Evolutionary conservation across 2,797 vertebrate species (phyloP).

Genomic region (Coreius guichenoti): DNA sequence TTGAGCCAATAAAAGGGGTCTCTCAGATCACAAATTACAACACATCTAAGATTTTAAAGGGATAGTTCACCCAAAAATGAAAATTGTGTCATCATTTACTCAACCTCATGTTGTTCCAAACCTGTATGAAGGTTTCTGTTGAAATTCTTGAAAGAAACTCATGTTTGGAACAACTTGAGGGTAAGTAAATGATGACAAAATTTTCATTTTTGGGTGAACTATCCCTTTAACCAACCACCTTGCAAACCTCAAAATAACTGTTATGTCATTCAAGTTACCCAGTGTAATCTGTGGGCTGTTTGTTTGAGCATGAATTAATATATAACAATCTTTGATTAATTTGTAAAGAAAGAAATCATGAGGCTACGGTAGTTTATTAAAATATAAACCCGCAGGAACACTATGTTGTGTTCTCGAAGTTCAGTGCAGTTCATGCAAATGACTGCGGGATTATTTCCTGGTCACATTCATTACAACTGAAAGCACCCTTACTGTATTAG

Average conservation of each 20-base stretch:
- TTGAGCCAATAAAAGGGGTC: background rate
- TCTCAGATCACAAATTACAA: background rate
- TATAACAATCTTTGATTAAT: constrained; percentile 50
- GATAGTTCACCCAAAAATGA: background rate
- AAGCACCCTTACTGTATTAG: constrained; percentile 61
- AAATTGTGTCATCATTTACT: background rate
- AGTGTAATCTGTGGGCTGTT: background rate
- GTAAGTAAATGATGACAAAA: too few species aligned
- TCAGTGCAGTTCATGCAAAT: constrained; percentile 75
- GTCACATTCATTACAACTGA: constrained; percentile 57
- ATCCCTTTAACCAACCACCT: too few species aligned
- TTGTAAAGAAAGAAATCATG: constrained; percentile 55
- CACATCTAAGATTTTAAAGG: background rate
- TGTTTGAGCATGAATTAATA: constrained; percentile 20
- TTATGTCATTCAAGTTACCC: background rate
- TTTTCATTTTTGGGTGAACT: too few species aligned
- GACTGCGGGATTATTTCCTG: constrained; percentile 64
- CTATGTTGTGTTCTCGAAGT: constrained; percentile 58
- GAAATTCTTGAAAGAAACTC: too few species aligned
- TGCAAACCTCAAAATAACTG: background rate
- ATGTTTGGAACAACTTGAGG: too few species aligned
- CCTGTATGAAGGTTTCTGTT: too few species aligned
- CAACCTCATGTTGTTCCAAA: too few species aligned
- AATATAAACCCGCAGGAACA: constrained; percentile 58
- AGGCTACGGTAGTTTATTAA: constrained; percentile 39